Conservation (phyloP, 1,140 invertebrate species). For the Medauroidea extradentata region DNA sequence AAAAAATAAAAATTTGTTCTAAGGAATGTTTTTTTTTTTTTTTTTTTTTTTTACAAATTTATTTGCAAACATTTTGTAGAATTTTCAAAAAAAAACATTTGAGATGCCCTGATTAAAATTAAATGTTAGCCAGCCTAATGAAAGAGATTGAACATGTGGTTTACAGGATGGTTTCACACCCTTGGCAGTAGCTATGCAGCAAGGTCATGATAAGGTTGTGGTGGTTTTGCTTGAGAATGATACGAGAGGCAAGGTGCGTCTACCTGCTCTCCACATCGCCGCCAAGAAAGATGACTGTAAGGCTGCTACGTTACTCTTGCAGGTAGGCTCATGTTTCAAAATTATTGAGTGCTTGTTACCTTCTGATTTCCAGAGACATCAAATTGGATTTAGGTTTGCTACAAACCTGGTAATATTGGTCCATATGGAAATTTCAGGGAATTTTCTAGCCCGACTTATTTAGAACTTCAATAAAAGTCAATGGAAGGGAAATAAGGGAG, state of each 20-base stretch:
- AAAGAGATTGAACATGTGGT: constrained; percentile 1
- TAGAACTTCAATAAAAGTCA: too few relatives aligned
- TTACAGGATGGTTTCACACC: constrained; percentile 95
- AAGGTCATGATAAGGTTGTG: constrained; percentile 97
- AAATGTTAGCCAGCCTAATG: too few relatives aligned
- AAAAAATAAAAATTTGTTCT: too few relatives aligned
- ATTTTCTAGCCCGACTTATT: too few relatives aligned
- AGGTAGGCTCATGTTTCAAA: constrained; percentile 53
- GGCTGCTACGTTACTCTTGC: constrained; percentile 84
- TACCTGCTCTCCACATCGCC: constrained; percentile 94
- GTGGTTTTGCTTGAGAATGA: constrained; percentile 93
- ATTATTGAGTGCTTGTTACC: background rate
- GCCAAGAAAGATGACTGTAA: constrained; percentile 99
- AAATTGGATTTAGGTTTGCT: background rate
- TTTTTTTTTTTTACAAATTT: too few relatives aligned
- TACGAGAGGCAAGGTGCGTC: constrained; percentile 83
- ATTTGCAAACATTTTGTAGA: too few relatives aligned
- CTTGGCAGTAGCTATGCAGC: constrained; percentile 96
- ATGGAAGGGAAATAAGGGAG: too few relatives aligned
- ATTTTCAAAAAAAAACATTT: too few relatives aligned
- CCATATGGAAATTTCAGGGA: too few relatives aligned
- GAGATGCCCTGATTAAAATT: too few relatives aligned
- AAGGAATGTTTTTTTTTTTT: too few relatives aligned
- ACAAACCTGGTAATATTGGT: too few relatives aligned
- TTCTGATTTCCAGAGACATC: background rate